Base-by-base conservation (phyloP, 2,888 invertebrate species). In the Platynereis dumerilii region DNA sequence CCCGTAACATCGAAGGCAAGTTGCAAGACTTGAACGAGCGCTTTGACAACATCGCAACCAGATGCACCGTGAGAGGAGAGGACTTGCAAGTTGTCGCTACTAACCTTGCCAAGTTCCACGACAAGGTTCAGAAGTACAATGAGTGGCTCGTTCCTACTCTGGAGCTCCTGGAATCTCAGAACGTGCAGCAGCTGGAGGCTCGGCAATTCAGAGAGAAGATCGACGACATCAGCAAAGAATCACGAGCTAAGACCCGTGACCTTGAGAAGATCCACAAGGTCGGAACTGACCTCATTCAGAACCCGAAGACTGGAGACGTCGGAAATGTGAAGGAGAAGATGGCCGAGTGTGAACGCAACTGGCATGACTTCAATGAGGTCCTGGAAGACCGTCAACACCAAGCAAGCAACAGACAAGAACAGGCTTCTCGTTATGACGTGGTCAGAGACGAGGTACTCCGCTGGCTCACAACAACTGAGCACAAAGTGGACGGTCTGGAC, bases 1-100 rank as follows among this genome's bases (percentile, higher is more conserved):
- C 94, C 0, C 94, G 93, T 85, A 92, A 93, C 76, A 90, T 96
- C 65, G 94, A 96, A 81, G 89, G 90, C 64, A 91, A 95, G 75
- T 87, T 96, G n/a, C 91, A 91, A 73, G 95, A 96, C 77, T 91
- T 96, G 1, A 91, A 91, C 67, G 78, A 83, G 26, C 90, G 94
- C 81, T 96, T 93, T 84, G 93, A 94, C 75, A 94, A 93, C 78
- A 87, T 96, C 0, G 87, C 91, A 57, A 93, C 94, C 72, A 91
- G 91, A 71, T 90, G 91, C 0, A 84, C 88, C 48, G 91, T 91
- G 68, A 90, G 95, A 62, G 90, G 90, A 3, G 91, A 91, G 74
- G 91, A 93, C 85, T 86, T 96, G 2, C 91, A 93, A 42, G 92
- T 93, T 67, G 90, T 94, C 17, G 73, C 77, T 22, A 84, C 85